Percentiles rank a stretch among this genome's conserved stretches.
These are phyloP conservation scores for Ditylenchus weischeri DNA, from an alignment of 2,888 invertebrate species.

Conservation along the genomic window DNA sequence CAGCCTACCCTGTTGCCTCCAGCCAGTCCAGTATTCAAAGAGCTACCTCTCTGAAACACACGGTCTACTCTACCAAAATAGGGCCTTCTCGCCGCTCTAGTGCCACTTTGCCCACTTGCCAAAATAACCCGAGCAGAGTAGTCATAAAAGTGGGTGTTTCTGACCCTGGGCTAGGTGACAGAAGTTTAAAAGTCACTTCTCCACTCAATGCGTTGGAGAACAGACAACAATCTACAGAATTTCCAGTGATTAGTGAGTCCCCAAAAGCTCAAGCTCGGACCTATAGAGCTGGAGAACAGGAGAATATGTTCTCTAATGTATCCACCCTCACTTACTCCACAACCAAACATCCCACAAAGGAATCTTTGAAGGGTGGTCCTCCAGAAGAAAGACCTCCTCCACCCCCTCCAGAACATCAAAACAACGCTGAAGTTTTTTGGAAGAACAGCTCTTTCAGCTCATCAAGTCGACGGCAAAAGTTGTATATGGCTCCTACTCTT, in stretches of 20 bases:
- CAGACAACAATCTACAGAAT: constrained; percentile 5
- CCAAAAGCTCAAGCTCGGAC: constrained; percentile 3
- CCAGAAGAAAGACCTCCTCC: not conserved
- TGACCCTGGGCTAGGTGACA: not conserved
- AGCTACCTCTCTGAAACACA: not conserved
- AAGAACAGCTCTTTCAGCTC: not conserved
- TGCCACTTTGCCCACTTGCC: not conserved
- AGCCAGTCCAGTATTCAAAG: not conserved
- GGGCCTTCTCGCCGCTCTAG: not conserved
- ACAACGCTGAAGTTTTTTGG: not conserved
- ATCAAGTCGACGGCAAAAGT: not conserved
- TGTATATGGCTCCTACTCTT: not conserved
- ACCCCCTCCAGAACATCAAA: not conserved
- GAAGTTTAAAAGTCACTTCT: no score
- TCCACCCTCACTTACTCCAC: not conserved
- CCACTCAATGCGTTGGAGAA: constrained; percentile 1
- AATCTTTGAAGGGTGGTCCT: no score
- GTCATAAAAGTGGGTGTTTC: not conserved
- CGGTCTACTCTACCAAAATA: constrained; percentile 4
- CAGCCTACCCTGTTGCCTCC: not conserved
- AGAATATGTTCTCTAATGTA: not conserved
- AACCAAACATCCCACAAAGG: not conserved
- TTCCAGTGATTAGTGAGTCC: constrained; percentile 4
- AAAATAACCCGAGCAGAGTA: no score
- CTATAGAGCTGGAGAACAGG: not conserved